These are phyloP conservation scores for Amblyteles armatorius DNA, from an alignment of 2,888 invertebrate genomes.

Conservation along the genomic window DNA sequence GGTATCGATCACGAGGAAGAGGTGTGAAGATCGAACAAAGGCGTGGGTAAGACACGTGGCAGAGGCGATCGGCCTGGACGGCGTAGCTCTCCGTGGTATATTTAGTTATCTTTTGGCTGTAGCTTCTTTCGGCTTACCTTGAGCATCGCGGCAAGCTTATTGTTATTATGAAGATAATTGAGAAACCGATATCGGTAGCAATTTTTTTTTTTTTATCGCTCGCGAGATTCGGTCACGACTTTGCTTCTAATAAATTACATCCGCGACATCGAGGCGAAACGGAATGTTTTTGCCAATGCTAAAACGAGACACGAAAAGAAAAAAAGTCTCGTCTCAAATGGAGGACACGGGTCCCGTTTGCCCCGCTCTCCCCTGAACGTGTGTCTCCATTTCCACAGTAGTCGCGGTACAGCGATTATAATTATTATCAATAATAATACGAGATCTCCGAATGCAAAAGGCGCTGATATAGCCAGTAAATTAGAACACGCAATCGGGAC, in stretches of 20 bases:
- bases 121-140: slow-evolving; percentile 15
- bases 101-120: slow-evolving; percentile 35
- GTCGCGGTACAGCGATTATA: not conserved
- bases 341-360: not conserved
- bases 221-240: not conserved
- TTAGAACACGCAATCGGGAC: slow-evolving; percentile 47
- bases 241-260: slow-evolving; percentile 3
- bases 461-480: not conserved
- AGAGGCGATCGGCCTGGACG: slow-evolving; percentile 32
- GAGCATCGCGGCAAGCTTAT: slow-evolving; percentile 34
- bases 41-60: slow-evolving; percentile 50
- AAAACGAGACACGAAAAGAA: no score
- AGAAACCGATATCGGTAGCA: slow-evolving; percentile 23
- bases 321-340: not conserved
- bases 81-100: slow-evolving; percentile 36
- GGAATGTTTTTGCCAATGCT: no score
- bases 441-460: not conserved
- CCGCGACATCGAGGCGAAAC: no score
- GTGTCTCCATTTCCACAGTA: not conserved
- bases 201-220: slow-evolving; percentile 23
- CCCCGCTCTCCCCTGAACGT: not conserved
- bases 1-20: slow-evolving; percentile 54
- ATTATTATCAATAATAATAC: slow-evolving; percentile 30
- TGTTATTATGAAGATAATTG: slow-evolving; percentile 22
- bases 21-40: slow-evolving; percentile 52